These are phyloP conservation scores for Crematogaster levior DNA, from an alignment of 2,888 invertebrate species.

Conservation along the genomic window DNA sequence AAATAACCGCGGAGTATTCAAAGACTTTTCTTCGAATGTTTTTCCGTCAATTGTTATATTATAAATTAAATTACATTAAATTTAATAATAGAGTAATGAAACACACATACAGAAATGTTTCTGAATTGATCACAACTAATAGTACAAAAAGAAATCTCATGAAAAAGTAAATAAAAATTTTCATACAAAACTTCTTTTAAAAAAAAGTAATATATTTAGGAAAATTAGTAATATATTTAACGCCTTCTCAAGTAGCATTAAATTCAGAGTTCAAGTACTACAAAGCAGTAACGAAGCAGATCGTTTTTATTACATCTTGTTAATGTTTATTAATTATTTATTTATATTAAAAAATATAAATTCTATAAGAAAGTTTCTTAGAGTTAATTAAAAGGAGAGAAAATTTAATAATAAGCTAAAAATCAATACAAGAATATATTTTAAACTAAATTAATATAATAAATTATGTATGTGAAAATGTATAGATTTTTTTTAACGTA, in stretches of 20 bases:
- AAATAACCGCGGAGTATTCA: conserved; percentile 19
- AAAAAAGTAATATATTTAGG: background rate
- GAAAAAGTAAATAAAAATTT: background rate
- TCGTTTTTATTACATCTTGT: background rate
- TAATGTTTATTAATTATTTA: background rate
- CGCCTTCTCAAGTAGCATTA: background rate
- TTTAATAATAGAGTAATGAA: conserved; percentile 7
- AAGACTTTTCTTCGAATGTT: background rate
- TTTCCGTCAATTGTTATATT: background rate
- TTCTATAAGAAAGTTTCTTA: background rate
- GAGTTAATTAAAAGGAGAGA: background rate
- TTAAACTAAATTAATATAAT: background rate
- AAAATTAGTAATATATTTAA: background rate
- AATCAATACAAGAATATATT: background rate
- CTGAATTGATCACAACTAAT: background rate
- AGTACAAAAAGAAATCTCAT: background rate
- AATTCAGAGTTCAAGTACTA: background rate
- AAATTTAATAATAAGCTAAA: background rate
- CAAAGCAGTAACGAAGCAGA: background rate
- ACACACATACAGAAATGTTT: background rate
- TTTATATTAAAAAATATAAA: background rate
- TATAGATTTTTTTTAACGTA: background rate
- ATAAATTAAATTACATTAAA: background rate
- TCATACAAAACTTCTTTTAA: background rate
- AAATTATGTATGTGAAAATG: background rate